Base-by-base conservation (phyloP, 2,888 invertebrate species). In the Adelognathus sp. region DNA sequence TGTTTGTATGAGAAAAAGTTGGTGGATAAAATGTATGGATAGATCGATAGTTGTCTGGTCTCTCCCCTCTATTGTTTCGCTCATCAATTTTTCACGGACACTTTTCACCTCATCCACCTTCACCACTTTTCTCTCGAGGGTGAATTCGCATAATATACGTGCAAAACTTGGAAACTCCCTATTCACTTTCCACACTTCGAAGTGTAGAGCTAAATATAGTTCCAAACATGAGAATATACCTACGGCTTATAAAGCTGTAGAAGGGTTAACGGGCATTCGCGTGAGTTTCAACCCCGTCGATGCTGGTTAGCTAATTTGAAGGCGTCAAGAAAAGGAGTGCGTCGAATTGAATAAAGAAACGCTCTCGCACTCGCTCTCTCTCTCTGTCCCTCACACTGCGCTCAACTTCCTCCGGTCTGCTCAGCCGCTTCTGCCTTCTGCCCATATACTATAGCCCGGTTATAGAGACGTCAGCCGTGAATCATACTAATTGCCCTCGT, bases 401-500 rank as follows among this genome's bases (percentile, higher is more conserved):
- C 52, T 33, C 14, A 63, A 73, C 56, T 73, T 64, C 50, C 63
- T 58, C 24, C 24, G 29, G 24, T 60, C 50, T 41, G 54, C 7
- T 31, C 33, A 24, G 54, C 54, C 54, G 36, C 58, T 64, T 74
- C 74, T 66, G 21, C 60, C 69, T 39, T 44, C 21, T 3, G 5
- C 18, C 21, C 33, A 36, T 58, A 46, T 44, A 44, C 44, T 24
- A 41, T 21, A 71, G 39, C 36, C 54, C 50, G 31, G 63, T 52
- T 82, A 88, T 86, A 85, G 84, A 88, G 86, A 86, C 86, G 88
- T 88, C 87, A 85, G 86, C 83, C 85, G 87, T 88, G 89, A 89
- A 89, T 89, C 89, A 87, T 85, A 83, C 88, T 89, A 90, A 89
- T 90, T 89, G 87, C 86, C 84, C 77, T 27, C 81, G 84, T 88